Conservation (phyloP, 53 echinoderm and acorn worm genomes). For the Actinopyga echinites region DNA sequence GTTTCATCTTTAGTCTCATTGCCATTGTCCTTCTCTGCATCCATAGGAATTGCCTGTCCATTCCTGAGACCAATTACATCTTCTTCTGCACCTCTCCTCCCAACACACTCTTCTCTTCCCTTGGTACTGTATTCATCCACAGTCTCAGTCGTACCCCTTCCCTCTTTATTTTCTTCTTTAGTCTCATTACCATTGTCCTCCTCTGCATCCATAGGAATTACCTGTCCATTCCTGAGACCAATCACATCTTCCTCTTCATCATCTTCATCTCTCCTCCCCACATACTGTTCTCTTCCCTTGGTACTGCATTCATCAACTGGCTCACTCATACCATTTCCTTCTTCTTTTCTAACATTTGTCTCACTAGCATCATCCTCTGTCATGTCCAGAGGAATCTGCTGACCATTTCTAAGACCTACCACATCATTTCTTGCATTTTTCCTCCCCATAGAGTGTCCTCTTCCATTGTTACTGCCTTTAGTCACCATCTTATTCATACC, state of each 20-base stretch:
- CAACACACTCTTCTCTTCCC: no score
- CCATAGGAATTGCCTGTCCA: no score
- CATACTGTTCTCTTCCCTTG: neutral
- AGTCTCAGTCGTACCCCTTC: neutral
- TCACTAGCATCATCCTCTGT: neutral
- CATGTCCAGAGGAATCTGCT: no score
- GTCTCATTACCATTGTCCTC: neutral
- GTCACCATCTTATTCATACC: neutral
- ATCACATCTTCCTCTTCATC: neutral
- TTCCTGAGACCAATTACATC: no score
- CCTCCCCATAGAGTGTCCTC: neutral
- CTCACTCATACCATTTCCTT: neutral
- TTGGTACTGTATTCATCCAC: neutral
- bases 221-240: neutral
- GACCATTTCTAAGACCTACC: no score
- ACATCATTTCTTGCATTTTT: no score
- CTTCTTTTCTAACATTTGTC: neutral
- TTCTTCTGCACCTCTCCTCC: no score
- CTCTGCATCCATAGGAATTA: neutral
- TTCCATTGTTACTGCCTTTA: no score
- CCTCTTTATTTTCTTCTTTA: neutral
- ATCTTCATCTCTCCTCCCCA: neutral
- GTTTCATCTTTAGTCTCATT: neutral
- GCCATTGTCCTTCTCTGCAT: neutral
- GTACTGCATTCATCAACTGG: neutral